Evolutionary conservation across 1,140 invertebrate genomes (phyloP).

Genomic region (Bombus waltoni): DNA sequence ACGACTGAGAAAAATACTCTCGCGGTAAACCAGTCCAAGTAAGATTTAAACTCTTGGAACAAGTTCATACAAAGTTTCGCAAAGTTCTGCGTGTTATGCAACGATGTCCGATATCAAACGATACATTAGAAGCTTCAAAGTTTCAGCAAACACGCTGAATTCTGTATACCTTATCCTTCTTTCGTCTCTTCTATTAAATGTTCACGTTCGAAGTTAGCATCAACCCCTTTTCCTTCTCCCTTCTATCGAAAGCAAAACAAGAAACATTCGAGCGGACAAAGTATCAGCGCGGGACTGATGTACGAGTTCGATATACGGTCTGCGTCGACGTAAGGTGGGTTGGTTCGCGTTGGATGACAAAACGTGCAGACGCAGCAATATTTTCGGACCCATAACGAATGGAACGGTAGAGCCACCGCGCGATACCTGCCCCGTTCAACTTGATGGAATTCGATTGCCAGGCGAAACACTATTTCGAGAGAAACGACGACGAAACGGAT

Average conservation of each 20-base stretch:
- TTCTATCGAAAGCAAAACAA: not conserved
- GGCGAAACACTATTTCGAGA: slow-evolving; percentile 31
- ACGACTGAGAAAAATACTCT: not conserved
- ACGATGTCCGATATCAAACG: not conserved
- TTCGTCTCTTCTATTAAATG: too few relatives aligned
- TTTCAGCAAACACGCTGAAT: not conserved
- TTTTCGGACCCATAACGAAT: slow-evolving; percentile 35
- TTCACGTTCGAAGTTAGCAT: not conserved
- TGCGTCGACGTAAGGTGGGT: not conserved
- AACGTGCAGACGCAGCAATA: not conserved
- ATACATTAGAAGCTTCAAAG: not conserved
- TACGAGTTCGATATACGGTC: not conserved
- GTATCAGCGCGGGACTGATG: too few relatives aligned
- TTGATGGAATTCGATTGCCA: slow-evolving; percentile 43
- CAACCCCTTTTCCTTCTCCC: not conserved
- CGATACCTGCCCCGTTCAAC: slow-evolving; percentile 37
- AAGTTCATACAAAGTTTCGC: not conserved
- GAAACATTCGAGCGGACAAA: not conserved
- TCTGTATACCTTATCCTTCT: too few relatives aligned
- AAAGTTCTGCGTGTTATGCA: not conserved
- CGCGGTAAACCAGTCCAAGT: not conserved
- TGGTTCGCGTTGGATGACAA: not conserved
- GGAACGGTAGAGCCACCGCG: not conserved
- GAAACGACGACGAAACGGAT: slow-evolving; percentile 23
- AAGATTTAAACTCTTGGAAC: not conserved